Evolutionary conservation across 2,888 invertebrate species (phyloP).

Genomic region (Anoncus sp.): DNA sequence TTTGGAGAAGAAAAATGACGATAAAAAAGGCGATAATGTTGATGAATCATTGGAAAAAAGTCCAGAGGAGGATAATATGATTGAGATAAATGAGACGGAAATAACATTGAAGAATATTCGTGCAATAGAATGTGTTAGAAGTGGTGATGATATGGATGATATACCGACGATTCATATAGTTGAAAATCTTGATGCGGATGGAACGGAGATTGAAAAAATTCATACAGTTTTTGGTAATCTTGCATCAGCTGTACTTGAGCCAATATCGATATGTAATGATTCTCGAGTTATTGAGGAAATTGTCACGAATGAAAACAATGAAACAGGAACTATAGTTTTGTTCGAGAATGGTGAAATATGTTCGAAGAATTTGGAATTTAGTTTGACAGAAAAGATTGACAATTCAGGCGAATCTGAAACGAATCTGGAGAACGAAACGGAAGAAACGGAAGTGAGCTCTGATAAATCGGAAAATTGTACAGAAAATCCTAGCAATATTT

Average conservation of each 20-base stretch:
- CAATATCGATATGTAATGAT: slow-evolving; percentile 52
- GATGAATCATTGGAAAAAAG: background rate
- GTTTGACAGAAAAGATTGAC: slow-evolving; percentile 2
- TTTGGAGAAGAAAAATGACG: too few species aligned
- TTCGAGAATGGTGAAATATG: slow-evolving; percentile 56
- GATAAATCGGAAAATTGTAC: too few species aligned
- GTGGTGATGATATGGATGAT: slow-evolving; percentile 71
- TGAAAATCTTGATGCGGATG: slow-evolving; percentile 77
- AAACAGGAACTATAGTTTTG: slow-evolving; percentile 59
- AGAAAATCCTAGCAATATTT: too few species aligned
- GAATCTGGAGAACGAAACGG: too few species aligned
- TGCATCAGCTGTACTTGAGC: slow-evolving; percentile 57
- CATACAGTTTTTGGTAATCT: slow-evolving; percentile 64
- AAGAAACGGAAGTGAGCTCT: too few species aligned
- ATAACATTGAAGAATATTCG: background rate
- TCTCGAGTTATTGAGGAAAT: slow-evolving; percentile 24
- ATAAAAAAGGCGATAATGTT: background rate
- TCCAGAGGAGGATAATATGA: background rate
- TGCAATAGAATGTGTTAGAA: slow-evolving; percentile 74
- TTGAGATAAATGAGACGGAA: background rate
- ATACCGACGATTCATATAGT: slow-evolving; percentile 81
- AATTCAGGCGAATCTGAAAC: too few species aligned
- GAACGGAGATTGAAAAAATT: slow-evolving; percentile 63
- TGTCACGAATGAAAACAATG: slow-evolving; percentile 6
- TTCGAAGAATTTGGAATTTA: slow-evolving; percentile 52